Conservation (phyloP, 2,113 vertebrate species). For the Amphiprion percula region DNA sequence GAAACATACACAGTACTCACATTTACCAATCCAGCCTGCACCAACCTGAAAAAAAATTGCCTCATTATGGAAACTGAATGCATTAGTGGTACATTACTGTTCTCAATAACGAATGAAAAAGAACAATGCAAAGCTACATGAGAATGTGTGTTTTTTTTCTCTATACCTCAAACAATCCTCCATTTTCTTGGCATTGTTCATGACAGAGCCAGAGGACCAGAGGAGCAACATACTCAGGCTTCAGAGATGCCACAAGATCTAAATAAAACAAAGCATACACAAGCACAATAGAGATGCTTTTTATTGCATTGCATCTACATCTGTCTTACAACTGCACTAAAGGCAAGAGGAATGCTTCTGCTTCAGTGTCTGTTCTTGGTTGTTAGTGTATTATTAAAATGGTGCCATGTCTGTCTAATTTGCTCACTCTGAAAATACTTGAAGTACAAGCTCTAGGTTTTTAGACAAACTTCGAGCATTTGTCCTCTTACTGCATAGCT, state of each 20-base stretch:
- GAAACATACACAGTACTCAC: conserved; percentile 85
- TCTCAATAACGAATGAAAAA: conserved; percentile 1
- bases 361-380: not conserved
- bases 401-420: not conserved
- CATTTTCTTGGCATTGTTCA: conserved; percentile 93
- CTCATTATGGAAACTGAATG: conserved; percentile 4
- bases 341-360: not conserved
- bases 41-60: conserved; percentile 85
- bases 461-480: conserved; percentile 1
- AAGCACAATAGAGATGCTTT: not conserved
- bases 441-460: not conserved
- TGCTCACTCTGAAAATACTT: not conserved
- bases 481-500: not conserved
- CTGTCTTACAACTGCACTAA: conserved; percentile 10
- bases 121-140: conserved; percentile 25
- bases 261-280: conserved; percentile 45
- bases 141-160: not conserved
- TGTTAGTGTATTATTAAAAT: not conserved
- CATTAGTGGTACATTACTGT: not conserved
- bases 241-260: conserved; percentile 92
- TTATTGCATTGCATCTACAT: conserved; percentile 2
- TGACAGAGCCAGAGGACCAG: conserved; percentile 97
- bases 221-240: conserved; percentile 93
- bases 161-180: conserved; percentile 95
- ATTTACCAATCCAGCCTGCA: conserved; percentile 96